Base-by-base conservation (phyloP, 2,113 vertebrate genomes). In the Gallinago media region DNA sequence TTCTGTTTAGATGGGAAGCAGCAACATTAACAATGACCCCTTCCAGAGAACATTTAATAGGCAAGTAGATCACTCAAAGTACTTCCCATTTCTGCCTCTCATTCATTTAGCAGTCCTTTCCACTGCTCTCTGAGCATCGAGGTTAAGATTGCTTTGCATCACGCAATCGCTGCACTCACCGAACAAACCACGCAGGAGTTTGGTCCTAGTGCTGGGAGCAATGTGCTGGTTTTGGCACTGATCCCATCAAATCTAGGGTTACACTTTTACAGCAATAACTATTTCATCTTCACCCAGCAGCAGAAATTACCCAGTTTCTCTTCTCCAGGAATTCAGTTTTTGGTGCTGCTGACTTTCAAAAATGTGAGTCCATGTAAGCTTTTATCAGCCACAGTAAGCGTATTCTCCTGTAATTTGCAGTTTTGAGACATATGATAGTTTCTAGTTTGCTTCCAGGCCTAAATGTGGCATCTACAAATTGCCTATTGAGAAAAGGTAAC, bases 1-100 rank as follows among this genome's bases (percentile, higher is more conserved):
- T 90, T 59, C 89, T 95, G 75, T 94, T 96, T 94, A 22, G 88
- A 75, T 72, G 80, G 77, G 92, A 96, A 91, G 58, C 73, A 81
- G 82, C 88, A 93, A 85, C 89, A 83, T 32, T 50, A 74, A 62
- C 82, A 62, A 54, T 52, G 88, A 93, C 89, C 88, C 63, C 67
- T 92, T 76, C 92, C 67, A 79, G 71, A 77, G 72, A 62, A 78
- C 75, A 50, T 76, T 79, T 50, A 36, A 70, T 12, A 80, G 72
- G 68, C 74, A n/a, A 95, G 75, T 10, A 54, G 50, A 63, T 85
- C 81, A 47, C 71, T 77, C 67, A 18, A 49, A 92, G 50, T 46
- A 15, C 81, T 79, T 84, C 52, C 32, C 63, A 49, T 88, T 85
- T 62, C 74, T 73, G 71, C 58, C 38, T 89, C 87, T 50, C 50